These are phyloP conservation scores for Epinephelus cyanopodus DNA, from an alignment of 2,113 vertebrate species.

Conservation along the genomic window DNA sequence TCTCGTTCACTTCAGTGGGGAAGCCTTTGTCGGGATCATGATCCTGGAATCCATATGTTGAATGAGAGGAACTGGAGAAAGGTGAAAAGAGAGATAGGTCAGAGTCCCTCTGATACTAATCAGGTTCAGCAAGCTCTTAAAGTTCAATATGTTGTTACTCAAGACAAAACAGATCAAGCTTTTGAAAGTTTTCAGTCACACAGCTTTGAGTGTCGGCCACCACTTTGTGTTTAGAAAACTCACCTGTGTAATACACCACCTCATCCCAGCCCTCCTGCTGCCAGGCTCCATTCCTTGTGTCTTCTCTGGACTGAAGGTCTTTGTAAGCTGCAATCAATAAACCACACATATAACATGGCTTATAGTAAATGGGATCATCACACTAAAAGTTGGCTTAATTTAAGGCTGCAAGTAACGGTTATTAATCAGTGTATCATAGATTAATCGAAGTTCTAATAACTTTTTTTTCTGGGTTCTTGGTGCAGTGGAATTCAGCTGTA, in stretches of 20 bases:
- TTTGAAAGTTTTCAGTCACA: neutral
- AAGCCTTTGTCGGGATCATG: slow-evolving; percentile 92
- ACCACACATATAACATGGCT: neutral
- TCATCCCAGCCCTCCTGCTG: slow-evolving; percentile 96
- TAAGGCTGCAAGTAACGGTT: too few species aligned
- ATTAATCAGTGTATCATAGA: too few species aligned
- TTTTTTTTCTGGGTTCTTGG: neutral
- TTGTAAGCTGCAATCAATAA: slow-evolving; percentile 89
- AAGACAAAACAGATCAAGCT: neutral
- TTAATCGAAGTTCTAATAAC: neutral
- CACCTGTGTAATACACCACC: slow-evolving; percentile 96
- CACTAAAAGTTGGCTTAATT: neutral
- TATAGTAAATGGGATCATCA: neutral
- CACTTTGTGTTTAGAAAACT: slow-evolving; percentile 29
- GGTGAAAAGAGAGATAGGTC: neutral
- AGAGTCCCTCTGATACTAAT: slow-evolving; percentile 28
- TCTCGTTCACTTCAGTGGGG: slow-evolving; percentile 77
- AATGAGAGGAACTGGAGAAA: slow-evolving; percentile 92
- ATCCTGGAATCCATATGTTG: slow-evolving; percentile 99
- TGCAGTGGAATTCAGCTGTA: neutral
- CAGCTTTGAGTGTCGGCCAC: neutral
- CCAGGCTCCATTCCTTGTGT: slow-evolving; percentile 93
- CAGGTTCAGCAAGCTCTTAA: neutral
- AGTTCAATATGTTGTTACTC: neutral
- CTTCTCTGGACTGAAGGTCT: slow-evolving; percentile 93